phyloP scores from a whole-genome alignment of 2,797 vertebrate species.

The Emydoidea blandingii region DNA sequence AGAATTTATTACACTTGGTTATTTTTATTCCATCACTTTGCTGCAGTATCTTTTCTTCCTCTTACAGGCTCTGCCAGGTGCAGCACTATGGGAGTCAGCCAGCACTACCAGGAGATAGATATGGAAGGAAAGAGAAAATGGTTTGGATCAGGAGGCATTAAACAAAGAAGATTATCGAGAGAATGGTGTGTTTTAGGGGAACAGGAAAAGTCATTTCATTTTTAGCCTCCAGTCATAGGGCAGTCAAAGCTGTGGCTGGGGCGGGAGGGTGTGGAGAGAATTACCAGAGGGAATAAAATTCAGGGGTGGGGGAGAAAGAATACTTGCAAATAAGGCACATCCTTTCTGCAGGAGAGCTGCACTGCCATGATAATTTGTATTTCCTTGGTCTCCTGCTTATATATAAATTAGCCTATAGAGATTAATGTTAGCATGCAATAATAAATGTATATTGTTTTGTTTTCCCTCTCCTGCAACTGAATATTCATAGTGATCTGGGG shows the following conservation, averaged over 20 bases:
- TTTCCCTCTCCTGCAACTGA: background rate
- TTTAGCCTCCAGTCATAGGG: background rate
- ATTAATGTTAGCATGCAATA: background rate
- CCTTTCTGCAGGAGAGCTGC: background rate
- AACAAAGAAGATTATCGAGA: background rate
- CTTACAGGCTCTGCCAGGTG: background rate
- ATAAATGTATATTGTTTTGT: background rate
- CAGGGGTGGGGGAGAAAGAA: background rate
- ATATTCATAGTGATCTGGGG: background rate
- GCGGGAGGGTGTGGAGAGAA: too few relatives aligned
- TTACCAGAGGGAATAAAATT: background rate
- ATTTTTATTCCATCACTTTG: background rate
- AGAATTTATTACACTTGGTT: background rate
- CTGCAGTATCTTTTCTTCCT: background rate
- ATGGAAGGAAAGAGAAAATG: background rate
- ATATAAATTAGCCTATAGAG: background rate
- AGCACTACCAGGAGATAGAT: background rate
- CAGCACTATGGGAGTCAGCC: background rate
- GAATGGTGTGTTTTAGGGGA: background rate
- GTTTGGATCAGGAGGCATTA: background rate
- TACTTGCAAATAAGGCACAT: background rate
- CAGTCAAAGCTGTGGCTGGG: background rate
- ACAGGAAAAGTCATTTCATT: background rate
- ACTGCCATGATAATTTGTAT: background rate
- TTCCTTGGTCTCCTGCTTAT: background rate